Percentiles rank a stretch among this genome's conserved stretches.
These are phyloP conservation scores for Pelvicachromis taeniatus DNA, from an alignment of 2,113 vertebrate species.

Conservation along the genomic window DNA sequence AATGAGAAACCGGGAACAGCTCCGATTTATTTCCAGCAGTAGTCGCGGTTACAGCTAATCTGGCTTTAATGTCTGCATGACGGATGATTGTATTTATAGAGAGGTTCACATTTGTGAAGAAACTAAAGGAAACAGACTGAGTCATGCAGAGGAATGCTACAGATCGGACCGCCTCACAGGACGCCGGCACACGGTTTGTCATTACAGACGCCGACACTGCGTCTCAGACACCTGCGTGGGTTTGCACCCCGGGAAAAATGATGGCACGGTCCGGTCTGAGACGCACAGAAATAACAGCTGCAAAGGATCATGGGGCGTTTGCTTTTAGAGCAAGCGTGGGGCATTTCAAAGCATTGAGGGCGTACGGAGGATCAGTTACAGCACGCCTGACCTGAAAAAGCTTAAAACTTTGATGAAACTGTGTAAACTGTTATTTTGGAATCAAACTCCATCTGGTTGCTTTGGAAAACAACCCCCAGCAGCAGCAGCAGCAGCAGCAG, in stretches of 20 bases:
- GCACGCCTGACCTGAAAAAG: neutral
- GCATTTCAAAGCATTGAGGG: neutral
- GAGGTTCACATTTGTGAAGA: accelerated
- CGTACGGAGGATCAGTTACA: neutral
- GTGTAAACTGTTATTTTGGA: neutral
- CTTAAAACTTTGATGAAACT: neutral
- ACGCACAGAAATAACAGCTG: neutral
- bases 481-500: neutral
- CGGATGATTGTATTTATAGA: neutral
- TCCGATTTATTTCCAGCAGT: neutral
- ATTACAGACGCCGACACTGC: neutral
- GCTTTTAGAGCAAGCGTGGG: accelerated
- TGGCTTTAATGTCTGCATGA: neutral
- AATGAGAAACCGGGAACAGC: accelerated
- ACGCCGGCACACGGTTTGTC: neutral
- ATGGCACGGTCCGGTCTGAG: neutral
- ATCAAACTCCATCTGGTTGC: neutral
- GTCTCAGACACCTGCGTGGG: neutral
- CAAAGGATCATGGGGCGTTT: neutral
- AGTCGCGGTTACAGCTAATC: neutral
- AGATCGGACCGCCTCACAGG: neutral
- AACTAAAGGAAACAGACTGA: neutral
- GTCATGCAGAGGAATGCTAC: neutral
- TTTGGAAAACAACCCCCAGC: neutral
- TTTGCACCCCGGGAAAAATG: neutral